Evolutionary conservation across 2,113 vertebrate species (phyloP), one percentile per base, ranked within the genome.

Genomic region (Ciconia maguari): DNA sequence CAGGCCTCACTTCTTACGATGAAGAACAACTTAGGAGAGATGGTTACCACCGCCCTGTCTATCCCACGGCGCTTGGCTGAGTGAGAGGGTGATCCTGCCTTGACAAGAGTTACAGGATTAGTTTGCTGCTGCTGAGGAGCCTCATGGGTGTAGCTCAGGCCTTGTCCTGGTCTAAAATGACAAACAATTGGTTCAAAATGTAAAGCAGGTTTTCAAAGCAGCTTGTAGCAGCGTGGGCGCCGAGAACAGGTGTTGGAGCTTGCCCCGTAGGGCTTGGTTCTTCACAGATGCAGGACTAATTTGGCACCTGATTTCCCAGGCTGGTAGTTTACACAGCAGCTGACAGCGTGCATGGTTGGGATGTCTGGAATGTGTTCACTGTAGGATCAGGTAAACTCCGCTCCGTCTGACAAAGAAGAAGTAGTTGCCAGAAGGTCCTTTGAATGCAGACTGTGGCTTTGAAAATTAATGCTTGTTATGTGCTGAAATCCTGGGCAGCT

Each of bases 201-300:
- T 52, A 95, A 92, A 90, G 60, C 80, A 81, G 42, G 19, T 71
- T 96, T 97, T 86, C 55, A 69, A 42, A 95, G 79, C 79, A 81
- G 84, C 75, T 91, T 93, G 75, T 66, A 87, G 85, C 61, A 58
- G 72, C 4, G 0, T 2, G 4, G 83, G 52, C 1, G 4, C 71
- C 64, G 68, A 61, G 89, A 96, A 75, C 93, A 94, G 95, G 89
- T 96, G 93, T 86, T 88, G 79, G 51, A 96, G 81, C 71, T 96
- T 89, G 62, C 82, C 89, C 78, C 1, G 0, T 41, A 83, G 79
- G 84, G 85, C 71, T 95, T 76, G 52, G 41, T 90, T 96, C 82
- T 92, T 91, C 75, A 62, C 93, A 97, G 94, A 94, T 93, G 89
- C 82, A 81, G 91, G 89, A 75, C 76, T 94, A 88, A 96, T 94